These are phyloP conservation scores for Vulpes vulpes DNA, from an alignment of 2,113 vertebrate genomes.

Conservation along the genomic window DNA sequence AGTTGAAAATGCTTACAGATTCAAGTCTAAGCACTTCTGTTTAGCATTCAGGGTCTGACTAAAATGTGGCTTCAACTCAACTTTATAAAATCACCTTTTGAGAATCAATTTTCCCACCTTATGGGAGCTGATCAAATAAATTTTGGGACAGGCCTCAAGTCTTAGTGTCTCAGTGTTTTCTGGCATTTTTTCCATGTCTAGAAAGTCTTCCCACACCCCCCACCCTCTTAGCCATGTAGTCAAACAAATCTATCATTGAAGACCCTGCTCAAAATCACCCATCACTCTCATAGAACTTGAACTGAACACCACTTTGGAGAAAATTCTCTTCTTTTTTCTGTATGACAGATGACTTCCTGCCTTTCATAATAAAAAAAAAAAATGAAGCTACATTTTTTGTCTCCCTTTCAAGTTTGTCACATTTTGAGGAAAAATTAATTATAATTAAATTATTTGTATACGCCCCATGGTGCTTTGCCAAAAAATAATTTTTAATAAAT, in stretches of 20 bases:
- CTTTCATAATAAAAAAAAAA: background rate
- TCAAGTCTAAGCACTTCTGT: background rate
- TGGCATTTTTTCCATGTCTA: background rate
- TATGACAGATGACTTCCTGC: background rate
- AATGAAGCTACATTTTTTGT: background rate
- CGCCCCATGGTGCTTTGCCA: background rate
- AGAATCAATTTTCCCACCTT: background rate
- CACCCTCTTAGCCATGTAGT: background rate
- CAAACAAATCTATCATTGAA: background rate
- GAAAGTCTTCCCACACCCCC: background rate
- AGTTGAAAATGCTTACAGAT: background rate
- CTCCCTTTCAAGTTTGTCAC: background rate
- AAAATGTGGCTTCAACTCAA: background rate
- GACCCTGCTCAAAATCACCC: background rate
- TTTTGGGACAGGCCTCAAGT: background rate
- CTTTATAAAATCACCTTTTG: background rate
- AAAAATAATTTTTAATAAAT: background rate
- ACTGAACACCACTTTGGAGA: background rate
- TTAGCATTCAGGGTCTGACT: background rate
- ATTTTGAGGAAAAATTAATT: conserved; percentile 13
- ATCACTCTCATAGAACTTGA: background rate
- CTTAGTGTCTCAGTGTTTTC: background rate
- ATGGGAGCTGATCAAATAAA: background rate
- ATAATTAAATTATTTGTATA: background rate
- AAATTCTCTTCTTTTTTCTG: background rate